phyloP scores from a whole-genome alignment of 2,113 vertebrate genomes.

The Pimephales promelas region DNA sequence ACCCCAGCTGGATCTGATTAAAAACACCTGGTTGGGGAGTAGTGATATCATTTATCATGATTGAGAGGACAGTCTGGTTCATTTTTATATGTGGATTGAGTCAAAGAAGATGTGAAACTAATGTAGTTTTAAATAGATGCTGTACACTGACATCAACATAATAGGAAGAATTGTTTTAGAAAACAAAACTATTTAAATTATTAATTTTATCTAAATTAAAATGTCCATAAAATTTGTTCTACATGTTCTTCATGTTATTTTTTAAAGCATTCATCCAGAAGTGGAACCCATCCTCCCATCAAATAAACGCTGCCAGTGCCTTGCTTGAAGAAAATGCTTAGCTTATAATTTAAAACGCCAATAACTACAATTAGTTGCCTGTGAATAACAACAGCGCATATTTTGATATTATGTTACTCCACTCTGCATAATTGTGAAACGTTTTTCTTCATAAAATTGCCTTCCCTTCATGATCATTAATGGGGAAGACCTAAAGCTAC shows the following conservation, averaged over 20 bases:
- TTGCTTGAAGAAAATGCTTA: slow-evolving; percentile 10
- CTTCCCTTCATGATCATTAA: slow-evolving; percentile 7
- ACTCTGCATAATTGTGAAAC: slow-evolving; percentile 30
- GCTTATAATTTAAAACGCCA: neutral
- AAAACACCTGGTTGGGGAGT: slow-evolving; percentile 44
- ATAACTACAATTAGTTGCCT: slow-evolving; percentile 20
- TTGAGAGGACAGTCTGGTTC: neutral
- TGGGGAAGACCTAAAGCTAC: neutral
- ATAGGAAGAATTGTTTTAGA: neutral
- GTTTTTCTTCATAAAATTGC: slow-evolving; percentile 27
- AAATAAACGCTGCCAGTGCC: neutral
- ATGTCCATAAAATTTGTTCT: neutral
- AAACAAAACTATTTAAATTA: neutral
- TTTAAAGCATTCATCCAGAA: neutral
- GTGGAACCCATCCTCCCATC: slow-evolving; percentile 1
- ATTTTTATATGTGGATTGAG: neutral
- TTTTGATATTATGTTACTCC: slow-evolving; percentile 42
- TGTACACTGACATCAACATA: neutral
- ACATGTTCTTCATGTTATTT: neutral
- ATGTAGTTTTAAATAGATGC: no score
- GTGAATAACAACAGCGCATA: slow-evolving; percentile 22
- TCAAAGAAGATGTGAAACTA: neutral
- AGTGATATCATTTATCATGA: slow-evolving; percentile 13
- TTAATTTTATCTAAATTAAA: neutral
- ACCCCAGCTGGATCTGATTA: slow-evolving; percentile 42